Base-by-base conservation (phyloP, 2,888 invertebrate genomes). In the Entomobrya multifasciata region DNA sequence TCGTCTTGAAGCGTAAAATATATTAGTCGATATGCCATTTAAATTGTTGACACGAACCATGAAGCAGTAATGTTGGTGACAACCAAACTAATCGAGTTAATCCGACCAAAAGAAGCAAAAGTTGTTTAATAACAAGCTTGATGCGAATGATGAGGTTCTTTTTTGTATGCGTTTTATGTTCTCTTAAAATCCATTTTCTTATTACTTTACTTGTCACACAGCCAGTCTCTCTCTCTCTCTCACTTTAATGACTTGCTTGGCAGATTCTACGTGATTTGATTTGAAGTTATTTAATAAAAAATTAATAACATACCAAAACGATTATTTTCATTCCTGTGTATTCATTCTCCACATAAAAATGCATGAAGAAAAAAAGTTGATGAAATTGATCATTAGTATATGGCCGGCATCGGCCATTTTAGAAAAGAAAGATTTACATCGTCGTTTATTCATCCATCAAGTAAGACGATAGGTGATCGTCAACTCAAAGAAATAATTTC, bases 361-460 rank as follows among this genome's bases (percentile, higher is more conserved):
- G 10, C 20, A 27, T 47, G 27, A 36, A n/a, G 11, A 20, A 13
- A 57, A 76, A 76, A 55, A 70, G 41, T 76, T 83, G 83, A 41
- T 83, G 83, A 77, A 84, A 84, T 84, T 84, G 83, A 84, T 84
- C 74, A 84, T 77, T 67, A 44, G 49, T 65, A 76, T 82, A 62
- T 77, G 36, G 36, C 8, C 76, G 76, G 83, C 67, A 52, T 77
- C 55, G 62, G 83, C 65, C 36, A 36, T 80, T 52, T 80, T n/a
- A 44, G 70, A 57, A 81, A 70, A 70, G 25, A 20, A 81, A 55
- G 60, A 84, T 65, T 76, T 76, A 49, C 41, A 84, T 30, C 76
- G 36, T 17, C 67, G 67, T 22, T 84, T 52, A 77, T 41, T 76
- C 77, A 84, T 84, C 67, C 67, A 84, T 84, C 83, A 84, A 84